Evolutionary conservation across 2,113 vertebrate species (phyloP).

Genomic region (Lathamus discolor): DNA sequence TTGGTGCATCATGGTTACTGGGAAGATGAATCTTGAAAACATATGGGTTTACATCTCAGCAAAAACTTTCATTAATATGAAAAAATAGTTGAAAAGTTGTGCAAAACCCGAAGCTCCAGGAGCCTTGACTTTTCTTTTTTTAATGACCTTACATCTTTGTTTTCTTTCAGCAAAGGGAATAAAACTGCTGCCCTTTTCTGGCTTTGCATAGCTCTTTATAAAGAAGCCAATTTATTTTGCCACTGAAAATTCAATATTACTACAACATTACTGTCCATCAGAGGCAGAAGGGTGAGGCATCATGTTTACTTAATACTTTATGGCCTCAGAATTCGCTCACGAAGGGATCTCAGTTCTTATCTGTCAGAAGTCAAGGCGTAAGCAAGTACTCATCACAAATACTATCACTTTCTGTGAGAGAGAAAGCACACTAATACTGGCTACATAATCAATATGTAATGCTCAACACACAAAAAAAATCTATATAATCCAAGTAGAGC

Average conservation of each 20-base stretch:
- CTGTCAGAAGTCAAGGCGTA: not conserved
- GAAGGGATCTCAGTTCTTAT: not conserved
- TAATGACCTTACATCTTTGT: not conserved
- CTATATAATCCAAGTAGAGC: not conserved
- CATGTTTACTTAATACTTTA: not conserved
- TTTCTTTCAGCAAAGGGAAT: not conserved
- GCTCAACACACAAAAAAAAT: not conserved
- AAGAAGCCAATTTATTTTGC: not conserved
- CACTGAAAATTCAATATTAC: not conserved
- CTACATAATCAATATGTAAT: not conserved
- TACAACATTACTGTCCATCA: not conserved
- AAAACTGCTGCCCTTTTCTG: not conserved
- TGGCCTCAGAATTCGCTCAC: not conserved
- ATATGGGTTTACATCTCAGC: not conserved
- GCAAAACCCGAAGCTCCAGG: not conserved
- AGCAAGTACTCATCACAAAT: not conserved
- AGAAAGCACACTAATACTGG: not conserved
- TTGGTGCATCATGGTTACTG: not conserved
- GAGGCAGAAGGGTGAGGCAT: not conserved
- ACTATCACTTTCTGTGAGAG: not conserved
- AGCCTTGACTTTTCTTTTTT: not conserved
- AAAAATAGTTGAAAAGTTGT: not conserved
- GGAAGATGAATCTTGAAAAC: not conserved
- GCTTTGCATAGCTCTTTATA: not conserved
- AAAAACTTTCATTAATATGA: not conserved